Evolutionary conservation across 2,888 invertebrate species (phyloP).

Genomic region (Isotomurus palustris): DNA sequence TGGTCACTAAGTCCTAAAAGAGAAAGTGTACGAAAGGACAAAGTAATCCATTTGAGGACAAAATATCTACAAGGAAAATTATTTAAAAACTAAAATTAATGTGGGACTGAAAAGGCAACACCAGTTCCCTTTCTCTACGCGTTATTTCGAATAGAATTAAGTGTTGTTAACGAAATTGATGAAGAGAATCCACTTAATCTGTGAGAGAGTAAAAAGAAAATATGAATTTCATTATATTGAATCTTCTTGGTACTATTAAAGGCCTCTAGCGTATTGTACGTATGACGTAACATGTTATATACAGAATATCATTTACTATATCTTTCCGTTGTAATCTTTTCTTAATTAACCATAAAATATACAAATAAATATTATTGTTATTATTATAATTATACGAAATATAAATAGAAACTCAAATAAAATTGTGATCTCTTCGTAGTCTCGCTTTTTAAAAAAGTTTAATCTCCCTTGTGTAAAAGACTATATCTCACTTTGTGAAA

Average conservation of each 20-base stretch:
- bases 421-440: slow-evolving; percentile 14
- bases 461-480: too few species aligned
- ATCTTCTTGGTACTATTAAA: slow-evolving; percentile 10
- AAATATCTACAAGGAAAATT: too few species aligned
- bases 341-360: background rate
- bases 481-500: too few species aligned
- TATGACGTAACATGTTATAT: background rate
- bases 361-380: slow-evolving; percentile 1
- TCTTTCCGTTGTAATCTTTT: background rate
- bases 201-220: background rate
- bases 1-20: too few species aligned
- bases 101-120: too few species aligned
- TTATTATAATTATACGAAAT: background rate
- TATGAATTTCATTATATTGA: slow-evolving; percentile 10
- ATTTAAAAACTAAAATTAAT: too few species aligned
- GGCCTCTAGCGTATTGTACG: slow-evolving; percentile 1
- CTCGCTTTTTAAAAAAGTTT: too few species aligned
- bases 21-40: too few species aligned
- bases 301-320: background rate
- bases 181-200: background rate
- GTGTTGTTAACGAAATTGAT: too few species aligned
- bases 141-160: too few species aligned
- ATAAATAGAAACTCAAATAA: slow-evolving; percentile 15
- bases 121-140: too few species aligned
- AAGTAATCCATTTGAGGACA: too few species aligned